Conservation (phyloP, 2,113 vertebrate species). For the Nipponia nippon region DNA sequence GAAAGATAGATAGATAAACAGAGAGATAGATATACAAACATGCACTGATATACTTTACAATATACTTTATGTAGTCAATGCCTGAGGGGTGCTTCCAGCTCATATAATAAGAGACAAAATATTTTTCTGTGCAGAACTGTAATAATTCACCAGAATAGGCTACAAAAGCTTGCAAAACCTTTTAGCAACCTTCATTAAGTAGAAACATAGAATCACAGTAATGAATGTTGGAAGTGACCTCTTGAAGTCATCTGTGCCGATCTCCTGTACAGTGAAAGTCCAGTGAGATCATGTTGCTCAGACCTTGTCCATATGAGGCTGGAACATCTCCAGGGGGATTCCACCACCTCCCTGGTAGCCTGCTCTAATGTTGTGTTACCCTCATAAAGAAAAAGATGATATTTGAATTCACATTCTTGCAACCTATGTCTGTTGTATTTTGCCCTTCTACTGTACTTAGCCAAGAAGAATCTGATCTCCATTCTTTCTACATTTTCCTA, state of each 20-base stretch:
- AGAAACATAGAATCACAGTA: not conserved
- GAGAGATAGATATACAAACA: not conserved
- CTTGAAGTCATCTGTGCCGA: not conserved
- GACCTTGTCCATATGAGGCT: not conserved
- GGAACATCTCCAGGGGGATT: not conserved
- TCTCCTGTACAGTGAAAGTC: not conserved
- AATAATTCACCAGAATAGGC: not conserved
- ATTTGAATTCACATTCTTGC: not conserved
- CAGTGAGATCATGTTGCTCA: not conserved
- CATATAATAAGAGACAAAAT: not conserved
- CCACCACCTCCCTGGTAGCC: accelerated
- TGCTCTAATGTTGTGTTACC: not conserved
- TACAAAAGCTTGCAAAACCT: not conserved
- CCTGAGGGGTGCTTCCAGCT: not conserved
- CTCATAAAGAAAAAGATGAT: not conserved
- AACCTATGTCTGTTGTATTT: not conserved
- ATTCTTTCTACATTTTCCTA: not conserved
- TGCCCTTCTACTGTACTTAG: not conserved
- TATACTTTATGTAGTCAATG: not conserved
- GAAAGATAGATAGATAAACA: not conserved
- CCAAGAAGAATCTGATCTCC: not conserved
- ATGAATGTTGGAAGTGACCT: not conserved
- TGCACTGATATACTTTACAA: not conserved
- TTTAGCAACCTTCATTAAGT: not conserved
- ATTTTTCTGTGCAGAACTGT: not conserved